phyloP scores from a whole-genome alignment of 2,888 invertebrate species.

The Pterostichus niger region DNA sequence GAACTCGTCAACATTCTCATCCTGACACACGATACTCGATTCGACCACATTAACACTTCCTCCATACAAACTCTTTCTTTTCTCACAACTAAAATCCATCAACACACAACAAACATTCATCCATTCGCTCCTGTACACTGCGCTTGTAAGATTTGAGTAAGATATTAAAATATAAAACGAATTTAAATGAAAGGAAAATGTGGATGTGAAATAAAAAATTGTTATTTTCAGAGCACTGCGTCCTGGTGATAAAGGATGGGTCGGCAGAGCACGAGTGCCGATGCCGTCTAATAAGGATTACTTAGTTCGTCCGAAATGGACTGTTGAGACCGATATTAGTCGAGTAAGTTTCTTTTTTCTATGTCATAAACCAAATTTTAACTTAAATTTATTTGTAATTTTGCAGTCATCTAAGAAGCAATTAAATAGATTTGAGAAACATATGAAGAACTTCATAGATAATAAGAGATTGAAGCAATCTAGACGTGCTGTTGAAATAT shows the following conservation, averaged over 20 bases:
- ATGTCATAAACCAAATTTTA: too few species aligned
- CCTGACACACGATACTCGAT: too few species aligned
- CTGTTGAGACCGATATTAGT: slow-evolving; percentile 91
- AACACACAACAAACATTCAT: too few species aligned
- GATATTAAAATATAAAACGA: too few species aligned
- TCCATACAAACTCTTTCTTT: too few species aligned
- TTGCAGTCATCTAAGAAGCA: slow-evolving; percentile 88
- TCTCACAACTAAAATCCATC: too few species aligned
- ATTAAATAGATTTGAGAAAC: slow-evolving; percentile 94
- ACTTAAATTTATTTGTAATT: slow-evolving; percentile 42
- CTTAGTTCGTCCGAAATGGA: slow-evolving; percentile 95
- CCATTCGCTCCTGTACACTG: too few species aligned
- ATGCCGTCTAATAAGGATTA: slow-evolving; percentile 97
- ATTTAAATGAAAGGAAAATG: too few species aligned
- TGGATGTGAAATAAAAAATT: slow-evolving; percentile 35
- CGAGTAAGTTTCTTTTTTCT: slow-evolving; percentile 79
- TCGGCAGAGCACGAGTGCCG: slow-evolving; percentile 96
- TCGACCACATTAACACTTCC: too few species aligned
- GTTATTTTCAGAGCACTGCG: slow-evolving; percentile 80
- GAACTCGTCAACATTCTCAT: too few species aligned
- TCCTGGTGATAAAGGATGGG: slow-evolving; percentile 98
- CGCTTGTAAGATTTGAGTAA: too few species aligned
- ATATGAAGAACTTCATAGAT: slow-evolving; percentile 94
- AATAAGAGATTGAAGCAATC: slow-evolving; percentile 88
- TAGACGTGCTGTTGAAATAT: slow-evolving; percentile 94